Evolutionary conservation across 2,888 invertebrate genomes (phyloP).

Genomic region (Himalopsyche kuldschensis): DNA sequence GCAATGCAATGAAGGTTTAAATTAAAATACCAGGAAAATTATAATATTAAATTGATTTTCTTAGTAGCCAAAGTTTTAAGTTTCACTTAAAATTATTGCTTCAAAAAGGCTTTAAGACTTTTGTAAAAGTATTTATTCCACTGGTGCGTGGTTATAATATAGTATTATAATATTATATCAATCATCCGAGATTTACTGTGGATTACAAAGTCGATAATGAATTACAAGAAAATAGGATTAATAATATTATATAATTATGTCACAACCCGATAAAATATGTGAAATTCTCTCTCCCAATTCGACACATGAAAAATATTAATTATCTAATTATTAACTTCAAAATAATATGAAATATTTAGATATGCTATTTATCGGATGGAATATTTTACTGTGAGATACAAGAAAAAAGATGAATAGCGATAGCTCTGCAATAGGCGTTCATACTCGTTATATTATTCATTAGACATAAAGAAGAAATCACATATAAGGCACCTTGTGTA

Average conservation of each 20-base stretch:
- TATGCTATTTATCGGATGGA: neutral
- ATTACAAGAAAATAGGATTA: neutral
- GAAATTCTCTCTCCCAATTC: neutral
- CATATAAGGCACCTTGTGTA: conserved; percentile 1
- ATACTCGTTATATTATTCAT: neutral
- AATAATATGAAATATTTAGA: neutral
- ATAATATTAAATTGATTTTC: neutral
- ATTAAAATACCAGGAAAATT: neutral
- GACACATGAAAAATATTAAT: neutral
- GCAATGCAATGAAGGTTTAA: neutral
- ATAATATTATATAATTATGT: neutral
- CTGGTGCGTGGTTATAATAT: neutral
- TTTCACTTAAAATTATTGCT: neutral
- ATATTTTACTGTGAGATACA: neutral
- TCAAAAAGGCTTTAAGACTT: neutral
- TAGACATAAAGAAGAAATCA: neutral
- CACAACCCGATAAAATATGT: neutral
- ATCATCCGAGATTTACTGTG: neutral
- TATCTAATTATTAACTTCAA: neutral
- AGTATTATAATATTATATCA: neutral
- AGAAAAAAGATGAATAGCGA: neutral
- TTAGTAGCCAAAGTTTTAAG: neutral
- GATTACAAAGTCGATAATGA: neutral
- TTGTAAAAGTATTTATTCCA: neutral
- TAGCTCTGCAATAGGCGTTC: neutral